Percentiles rank a stretch among this genome's conserved stretches.
These are phyloP conservation scores for Lithodes maja DNA, from an alignment of 2,888 invertebrate genomes.

Conservation along the genomic window DNA sequence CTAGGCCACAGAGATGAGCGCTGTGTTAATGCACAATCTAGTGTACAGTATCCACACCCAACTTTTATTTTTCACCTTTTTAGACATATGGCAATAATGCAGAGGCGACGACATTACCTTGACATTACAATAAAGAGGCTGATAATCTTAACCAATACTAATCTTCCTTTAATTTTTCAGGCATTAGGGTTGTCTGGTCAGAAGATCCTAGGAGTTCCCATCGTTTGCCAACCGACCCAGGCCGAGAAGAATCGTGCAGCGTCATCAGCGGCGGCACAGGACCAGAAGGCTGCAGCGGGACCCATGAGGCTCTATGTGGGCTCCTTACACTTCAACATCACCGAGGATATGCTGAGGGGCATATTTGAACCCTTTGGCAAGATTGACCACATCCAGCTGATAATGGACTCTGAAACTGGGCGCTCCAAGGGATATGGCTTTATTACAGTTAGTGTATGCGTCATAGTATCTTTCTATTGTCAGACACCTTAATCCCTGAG, in stretches of 20 bases:
- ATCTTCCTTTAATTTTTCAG: constrained; percentile 76
- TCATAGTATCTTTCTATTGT: too few relatives aligned
- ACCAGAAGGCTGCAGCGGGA: constrained; percentile 91
- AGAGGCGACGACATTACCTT: too few relatives aligned
- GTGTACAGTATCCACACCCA: too few relatives aligned
- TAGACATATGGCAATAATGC: too few relatives aligned
- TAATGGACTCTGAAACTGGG: constrained; percentile 95
- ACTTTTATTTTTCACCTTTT: too few relatives aligned
- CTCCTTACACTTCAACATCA: constrained; percentile 98
- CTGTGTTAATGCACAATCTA: too few relatives aligned
- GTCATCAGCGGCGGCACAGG: constrained; percentile 73
- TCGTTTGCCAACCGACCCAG: constrained; percentile 98
- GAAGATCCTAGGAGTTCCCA: constrained; percentile 94
- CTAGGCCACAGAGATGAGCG: too few relatives aligned
- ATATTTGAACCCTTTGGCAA: constrained; percentile 99
- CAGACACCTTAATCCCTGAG: too few relatives aligned
- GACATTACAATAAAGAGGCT: too few relatives aligned
- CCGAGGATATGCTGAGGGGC: constrained; percentile 97
- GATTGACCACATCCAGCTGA: constrained; percentile 95
- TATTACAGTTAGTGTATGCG: constrained; percentile 83
- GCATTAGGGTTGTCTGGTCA: constrained; percentile 97
- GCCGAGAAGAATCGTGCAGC: constrained; percentile 70
- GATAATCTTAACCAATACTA: too few relatives aligned
- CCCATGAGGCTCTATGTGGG: constrained; percentile 98
- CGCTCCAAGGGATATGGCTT: constrained; percentile 98